Evolutionary conservation across 2,797 vertebrate species (phyloP), one percentile per base, ranked within the genome.

Genomic region (Morelia viridis): DNA sequence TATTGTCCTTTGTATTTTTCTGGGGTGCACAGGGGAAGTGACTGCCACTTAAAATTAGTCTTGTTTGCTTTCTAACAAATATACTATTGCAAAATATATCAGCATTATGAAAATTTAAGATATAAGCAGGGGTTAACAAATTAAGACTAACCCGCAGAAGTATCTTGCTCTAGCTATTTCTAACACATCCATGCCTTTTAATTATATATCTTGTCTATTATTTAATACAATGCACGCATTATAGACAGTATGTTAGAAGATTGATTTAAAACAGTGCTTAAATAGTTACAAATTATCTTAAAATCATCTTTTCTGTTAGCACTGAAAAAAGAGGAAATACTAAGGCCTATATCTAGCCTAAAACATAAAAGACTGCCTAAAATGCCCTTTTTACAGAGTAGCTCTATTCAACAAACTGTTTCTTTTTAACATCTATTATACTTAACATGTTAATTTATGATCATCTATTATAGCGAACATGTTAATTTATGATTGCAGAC

Each of bases 301-400:
- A 96, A 96, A 96, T 84, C 0, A 68, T 94, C 2, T 94, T 94
- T 96, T 94, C 35, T 90, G 89, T 87, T 92, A 80, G 68, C 9
- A 57, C 89, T 28, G 58, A 87, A 90, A 88, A 90, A 92, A 53
- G 50, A 57, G 68, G 50, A 88, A 88, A 68, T 71, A 87, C 85
- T 94, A 94, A 94, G 94, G 96, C 85, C 92, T 93, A 90, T 94
- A 95, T 96, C 85, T 95, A 95, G 13, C 89, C 90, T 96, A 94
- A 96, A 96, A 96, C 61, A 92, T 92, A 96, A 98, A 98, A 97
- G 96, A 96, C 96, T 95, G 96, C 96, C 88, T 95, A 95, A 92
- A 95, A 94, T 93, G 5, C 19, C 90, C 41, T 26, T 76, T 41
- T 0, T 89, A 88, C 41, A 93, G 90, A 95, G 68, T 92, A 64